Conservation (phyloP, 1,140 invertebrate genomes). For the Habropoda laboriosa region DNA sequence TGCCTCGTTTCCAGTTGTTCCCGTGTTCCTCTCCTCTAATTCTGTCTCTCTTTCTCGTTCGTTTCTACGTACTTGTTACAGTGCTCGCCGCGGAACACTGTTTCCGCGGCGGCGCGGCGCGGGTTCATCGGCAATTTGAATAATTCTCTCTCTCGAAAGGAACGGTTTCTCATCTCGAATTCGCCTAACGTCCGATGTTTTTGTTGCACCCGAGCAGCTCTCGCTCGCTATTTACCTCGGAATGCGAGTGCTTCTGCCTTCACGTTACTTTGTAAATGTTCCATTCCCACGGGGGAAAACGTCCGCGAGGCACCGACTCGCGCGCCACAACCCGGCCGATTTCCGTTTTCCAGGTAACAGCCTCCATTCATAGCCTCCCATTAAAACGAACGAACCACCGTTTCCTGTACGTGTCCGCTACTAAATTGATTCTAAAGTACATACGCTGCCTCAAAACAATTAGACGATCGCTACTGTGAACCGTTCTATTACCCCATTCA, state of each 20-base stretch:
- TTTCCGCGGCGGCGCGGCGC: conserved; percentile 40
- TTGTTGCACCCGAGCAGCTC: conserved; percentile 42
- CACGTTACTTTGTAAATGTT: conserved; percentile 40
- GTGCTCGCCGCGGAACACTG: conserved; percentile 49
- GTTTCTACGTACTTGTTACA: conserved; percentile 64
- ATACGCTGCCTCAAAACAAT: too few species aligned
- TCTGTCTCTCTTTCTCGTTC: conserved; percentile 41
- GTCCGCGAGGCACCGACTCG: not conserved
- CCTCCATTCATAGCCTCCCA: not conserved
- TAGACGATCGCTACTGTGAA: too few species aligned
- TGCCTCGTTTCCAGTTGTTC: conserved; percentile 54
- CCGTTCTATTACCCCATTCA: too few species aligned
- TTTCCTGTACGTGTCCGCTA: not conserved
- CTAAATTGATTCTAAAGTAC: not conserved
- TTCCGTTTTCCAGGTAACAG: conserved; percentile 20
- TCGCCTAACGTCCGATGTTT: conserved; percentile 71
- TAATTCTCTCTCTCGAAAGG: conserved; percentile 71
- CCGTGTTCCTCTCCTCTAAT: conserved; percentile 13
- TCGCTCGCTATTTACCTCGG: conserved; percentile 34
- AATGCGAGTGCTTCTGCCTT: conserved; percentile 42
- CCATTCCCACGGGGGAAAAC: conserved; percentile 45
- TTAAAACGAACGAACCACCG: too few species aligned
- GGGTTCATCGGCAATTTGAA: conserved; percentile 75
- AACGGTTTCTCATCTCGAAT: conserved; percentile 72
- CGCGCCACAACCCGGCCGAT: not conserved